Base-by-base conservation (phyloP, 2,797 vertebrate genomes). In the Oryzias sinensis region DNA sequence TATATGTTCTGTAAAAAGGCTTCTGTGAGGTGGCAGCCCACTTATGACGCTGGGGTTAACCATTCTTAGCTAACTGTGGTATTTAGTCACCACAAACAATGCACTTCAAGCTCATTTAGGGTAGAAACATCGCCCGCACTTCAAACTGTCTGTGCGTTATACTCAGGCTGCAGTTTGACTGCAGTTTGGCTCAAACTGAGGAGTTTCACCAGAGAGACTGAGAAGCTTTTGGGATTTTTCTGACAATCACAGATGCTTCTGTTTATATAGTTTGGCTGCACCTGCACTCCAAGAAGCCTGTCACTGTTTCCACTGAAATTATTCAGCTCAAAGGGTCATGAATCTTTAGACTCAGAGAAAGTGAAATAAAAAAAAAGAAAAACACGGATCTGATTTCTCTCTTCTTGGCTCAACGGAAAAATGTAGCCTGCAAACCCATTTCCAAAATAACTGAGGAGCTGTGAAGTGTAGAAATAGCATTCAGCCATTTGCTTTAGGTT, bases 31-130 rank as follows among this genome's bases (percentile, higher is more conserved):
- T 82, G 81, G 69, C 76, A 65, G 79, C 56, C 67, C 71, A 75
- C 77, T 84, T 83, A 81, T 77, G 71, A 67, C 24, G 0, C 56
- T 59, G 61, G 53, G 74, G 74, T 81, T 75, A 84, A 83, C 83
- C 84, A 67, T 43, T 63, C 52, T 46, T 27, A 76, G 65, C 55
- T 24, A 70, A 69, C 57, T 46, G 51, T 46, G 54, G 70, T 75
- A 56, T 81, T 74, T 44, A 58, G 54, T 43, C 11, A 15, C 74
- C 72, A 67, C 65, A 77, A 84, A 84, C 68, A 75, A 75, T 57
- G 33, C 56, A 72, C 61, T 62, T 76, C 14, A 57, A 70, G 55
- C 75, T 74, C 49, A 70, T 72, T 82, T 77, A 52, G 53, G 46
- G 41, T 49, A 63, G 33, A 65, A 68, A 57, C 6, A 45, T 46